Conservation (phyloP, 2,113 vertebrate genomes). For the Sinosuthora webbiana region DNA sequence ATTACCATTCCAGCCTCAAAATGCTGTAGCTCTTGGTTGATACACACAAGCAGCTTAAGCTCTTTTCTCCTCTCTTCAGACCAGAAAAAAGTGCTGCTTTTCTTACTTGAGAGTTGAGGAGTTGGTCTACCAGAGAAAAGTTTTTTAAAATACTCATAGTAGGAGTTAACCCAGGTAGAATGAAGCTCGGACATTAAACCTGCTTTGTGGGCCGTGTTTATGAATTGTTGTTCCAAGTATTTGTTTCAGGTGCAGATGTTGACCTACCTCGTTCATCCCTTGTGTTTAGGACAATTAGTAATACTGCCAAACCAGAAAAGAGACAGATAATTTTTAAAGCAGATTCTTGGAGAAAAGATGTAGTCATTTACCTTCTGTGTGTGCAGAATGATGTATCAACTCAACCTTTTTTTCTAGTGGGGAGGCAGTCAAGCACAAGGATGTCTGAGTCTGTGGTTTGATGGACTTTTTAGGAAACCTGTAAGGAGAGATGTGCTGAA, state of each 20-base stretch:
- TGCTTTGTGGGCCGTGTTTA: neutral
- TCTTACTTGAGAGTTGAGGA: neutral
- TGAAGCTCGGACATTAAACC: neutral
- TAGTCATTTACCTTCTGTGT: neutral
- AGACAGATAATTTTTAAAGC: neutral
- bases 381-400: neutral
- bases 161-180: neutral
- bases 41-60: neutral
- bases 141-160: neutral
- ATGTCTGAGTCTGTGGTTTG: neutral
- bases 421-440: neutral
- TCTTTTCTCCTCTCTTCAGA: neutral
- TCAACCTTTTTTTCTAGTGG: neutral
- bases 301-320: neutral
- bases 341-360: neutral
- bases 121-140: neutral
- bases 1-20: slow-evolving; percentile 1
- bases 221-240: neutral
- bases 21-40: neutral
- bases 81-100: neutral
- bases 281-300: neutral
- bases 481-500: neutral
- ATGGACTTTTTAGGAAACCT: neutral
- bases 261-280: neutral
- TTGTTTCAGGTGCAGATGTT: neutral